These are phyloP conservation scores for Metridium senile DNA, from an alignment of 92 coral and sea anemone species.

Conservation along the genomic window DNA sequence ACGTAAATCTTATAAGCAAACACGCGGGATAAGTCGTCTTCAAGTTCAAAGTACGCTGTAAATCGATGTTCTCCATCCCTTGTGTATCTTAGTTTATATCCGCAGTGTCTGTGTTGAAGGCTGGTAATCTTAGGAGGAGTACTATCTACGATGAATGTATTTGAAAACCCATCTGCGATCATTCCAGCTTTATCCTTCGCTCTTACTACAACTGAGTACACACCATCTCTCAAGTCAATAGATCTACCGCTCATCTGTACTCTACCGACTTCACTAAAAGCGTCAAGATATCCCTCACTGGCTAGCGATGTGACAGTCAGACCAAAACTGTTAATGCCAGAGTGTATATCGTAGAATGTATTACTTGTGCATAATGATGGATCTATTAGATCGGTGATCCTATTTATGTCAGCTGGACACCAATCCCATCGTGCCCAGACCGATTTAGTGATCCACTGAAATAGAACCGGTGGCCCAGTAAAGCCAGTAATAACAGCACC, in stretches of 20 bases:
- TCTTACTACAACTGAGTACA: slow-evolving; percentile 83
- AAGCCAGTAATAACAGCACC: slow-evolving; percentile 80
- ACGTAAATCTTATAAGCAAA: slow-evolving; percentile 77
- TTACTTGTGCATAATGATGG: slow-evolving; percentile 52
- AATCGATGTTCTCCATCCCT: slow-evolving; percentile 43
- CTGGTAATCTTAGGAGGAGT: slow-evolving; percentile 67
- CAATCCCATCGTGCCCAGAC: slow-evolving; percentile 99
- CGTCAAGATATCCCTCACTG: slow-evolving; percentile 48
- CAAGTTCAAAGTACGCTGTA: slow-evolving; percentile 70
- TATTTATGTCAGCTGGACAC: slow-evolving; percentile 80
- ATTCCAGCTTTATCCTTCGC: slow-evolving; percentile 88
- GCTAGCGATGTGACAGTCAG: slow-evolving; percentile 77
- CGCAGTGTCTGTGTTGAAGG: slow-evolving; percentile 73
- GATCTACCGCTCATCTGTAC: slow-evolving; percentile 79
- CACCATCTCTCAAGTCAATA: slow-evolving; percentile 78
- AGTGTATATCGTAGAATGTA: slow-evolving; percentile 82
- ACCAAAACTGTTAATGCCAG: slow-evolving; percentile 79
- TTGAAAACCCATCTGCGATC: slow-evolving; percentile 60
- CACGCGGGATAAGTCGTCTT: slow-evolving; percentile 80
- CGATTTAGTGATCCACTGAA: slow-evolving; percentile 85
- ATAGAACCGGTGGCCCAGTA: slow-evolving; percentile 72
- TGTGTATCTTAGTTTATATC: slow-evolving; percentile 35
- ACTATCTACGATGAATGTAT: slow-evolving; percentile 81
- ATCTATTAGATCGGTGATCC: slow-evolving; percentile 33
- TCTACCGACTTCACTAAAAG: slow-evolving; percentile 65